These are phyloP conservation scores for Drosophila sordidula DNA, from an alignment of 2,888 invertebrate species.

Conservation along the genomic window DNA sequence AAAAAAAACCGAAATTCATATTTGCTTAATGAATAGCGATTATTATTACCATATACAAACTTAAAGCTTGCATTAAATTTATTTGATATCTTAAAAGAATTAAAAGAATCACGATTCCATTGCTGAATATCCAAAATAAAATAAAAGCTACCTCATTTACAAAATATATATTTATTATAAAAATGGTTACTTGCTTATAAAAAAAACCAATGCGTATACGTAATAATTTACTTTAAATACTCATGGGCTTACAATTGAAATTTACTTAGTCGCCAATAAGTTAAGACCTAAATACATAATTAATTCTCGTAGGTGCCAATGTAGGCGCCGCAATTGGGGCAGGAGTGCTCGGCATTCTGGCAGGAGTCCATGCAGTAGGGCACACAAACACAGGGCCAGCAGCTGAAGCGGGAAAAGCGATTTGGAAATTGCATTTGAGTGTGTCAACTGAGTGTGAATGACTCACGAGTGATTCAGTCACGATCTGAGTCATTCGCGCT, in stretches of 20 bases:
- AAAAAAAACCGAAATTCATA: no score
- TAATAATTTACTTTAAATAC: constrained; percentile 31
- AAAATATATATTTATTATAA: not conserved
- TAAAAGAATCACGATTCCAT: no score
- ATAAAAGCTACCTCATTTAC: no score
- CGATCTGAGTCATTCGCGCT: not conserved
- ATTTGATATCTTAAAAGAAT: no score
- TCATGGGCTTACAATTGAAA: constrained; percentile 30
- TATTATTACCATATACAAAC: no score
- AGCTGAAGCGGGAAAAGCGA: constrained; percentile 31
- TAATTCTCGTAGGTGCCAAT: constrained; percentile 69
- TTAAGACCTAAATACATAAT: constrained; percentile 11
- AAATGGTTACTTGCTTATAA: not conserved
- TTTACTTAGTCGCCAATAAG: constrained; percentile 17
- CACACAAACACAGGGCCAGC: constrained; percentile 75
- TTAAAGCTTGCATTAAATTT: no score
- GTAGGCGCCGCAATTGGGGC: constrained; percentile 75
- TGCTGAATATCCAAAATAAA: no score
- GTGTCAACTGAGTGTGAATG: constrained; percentile 15
- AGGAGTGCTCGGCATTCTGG: constrained; percentile 78
- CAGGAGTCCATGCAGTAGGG: constrained; percentile 78
- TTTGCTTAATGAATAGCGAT: no score
- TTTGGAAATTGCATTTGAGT: not conserved
- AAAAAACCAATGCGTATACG: constrained; percentile 27
- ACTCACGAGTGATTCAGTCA: constrained; percentile 21